These are phyloP conservation scores for Drosophila baimaii DNA, from an alignment of 1,140 invertebrate genomes.

Conservation along the genomic window DNA sequence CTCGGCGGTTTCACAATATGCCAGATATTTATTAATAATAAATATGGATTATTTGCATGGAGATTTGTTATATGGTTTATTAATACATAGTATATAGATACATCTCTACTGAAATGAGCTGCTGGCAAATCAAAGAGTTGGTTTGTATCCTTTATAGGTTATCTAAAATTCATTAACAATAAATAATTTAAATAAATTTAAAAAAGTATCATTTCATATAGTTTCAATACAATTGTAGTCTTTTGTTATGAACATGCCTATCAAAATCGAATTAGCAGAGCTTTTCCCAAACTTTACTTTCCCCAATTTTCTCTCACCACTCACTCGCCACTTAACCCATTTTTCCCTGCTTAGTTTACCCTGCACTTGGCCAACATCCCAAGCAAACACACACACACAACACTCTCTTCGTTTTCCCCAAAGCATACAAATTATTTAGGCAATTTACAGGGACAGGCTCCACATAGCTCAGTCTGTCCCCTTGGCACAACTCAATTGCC, in stretches of 20 bases:
- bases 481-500: constrained; percentile 62
- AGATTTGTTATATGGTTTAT: constrained; percentile 3
- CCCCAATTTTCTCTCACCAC: constrained; percentile 14
- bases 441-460: constrained; percentile 53
- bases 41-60: background rate
- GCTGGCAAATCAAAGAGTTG: no score
- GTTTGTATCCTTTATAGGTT: no score
- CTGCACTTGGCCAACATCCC: constrained; percentile 33
- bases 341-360: constrained; percentile 11
- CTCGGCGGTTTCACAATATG: constrained; percentile 1
- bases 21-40: constrained; percentile 28
- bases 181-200: constrained; percentile 1
- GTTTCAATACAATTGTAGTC: no score
- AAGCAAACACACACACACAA: constrained; percentile 29
- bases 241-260: background rate
- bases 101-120: background rate
- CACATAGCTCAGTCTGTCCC: constrained; percentile 32
- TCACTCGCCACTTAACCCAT: constrained; percentile 17
- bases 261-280: constrained; percentile 8
- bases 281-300: constrained; percentile 8
- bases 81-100: background rate
- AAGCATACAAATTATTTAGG: constrained; percentile 80
- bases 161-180: background rate
- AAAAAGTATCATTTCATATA: no score
- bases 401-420: constrained; percentile 33